These are phyloP conservation scores for Chaetoderma sp. DNA, from an alignment of 2,888 invertebrate genomes.

Conservation along the genomic window DNA sequence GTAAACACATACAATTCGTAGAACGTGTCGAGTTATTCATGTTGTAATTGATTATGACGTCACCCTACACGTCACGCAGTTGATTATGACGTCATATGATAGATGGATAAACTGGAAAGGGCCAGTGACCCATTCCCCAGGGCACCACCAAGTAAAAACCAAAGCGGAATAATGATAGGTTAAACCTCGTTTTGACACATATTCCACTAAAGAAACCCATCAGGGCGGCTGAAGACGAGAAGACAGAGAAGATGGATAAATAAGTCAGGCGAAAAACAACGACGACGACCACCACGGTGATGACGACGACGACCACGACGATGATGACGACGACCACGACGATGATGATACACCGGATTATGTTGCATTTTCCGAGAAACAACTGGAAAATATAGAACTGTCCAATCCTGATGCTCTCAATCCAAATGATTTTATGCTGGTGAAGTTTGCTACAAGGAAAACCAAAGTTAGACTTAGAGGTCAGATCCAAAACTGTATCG, in stretches of 20 bases:
- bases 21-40: too few relatives aligned
- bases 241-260: not conserved
- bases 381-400: not conserved
- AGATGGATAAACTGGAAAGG: too few relatives aligned
- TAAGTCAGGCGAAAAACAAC: not conserved
- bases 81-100: too few relatives aligned
- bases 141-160: slow-evolving; percentile 1
- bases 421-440: not conserved
- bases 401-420: not conserved
- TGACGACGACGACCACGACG: not conserved
- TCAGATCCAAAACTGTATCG: not conserved
- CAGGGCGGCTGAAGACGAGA: not conserved
- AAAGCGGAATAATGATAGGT: slow-evolving; percentile 2
- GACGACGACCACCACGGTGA: too few relatives aligned
- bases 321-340: not conserved
- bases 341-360: not conserved
- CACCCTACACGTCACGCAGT: too few relatives aligned
- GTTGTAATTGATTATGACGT: too few relatives aligned
- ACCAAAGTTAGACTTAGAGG: not conserved
- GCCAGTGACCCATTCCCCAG: slow-evolving; percentile 11
- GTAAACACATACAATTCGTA: too few relatives aligned
- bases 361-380: not conserved
- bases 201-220: not conserved
- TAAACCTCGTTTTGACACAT: slow-evolving; percentile 3
- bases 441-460: not conserved